Evolutionary conservation across 2,797 vertebrate genomes (phyloP).

Genomic region (Naso thynnoides): DNA sequence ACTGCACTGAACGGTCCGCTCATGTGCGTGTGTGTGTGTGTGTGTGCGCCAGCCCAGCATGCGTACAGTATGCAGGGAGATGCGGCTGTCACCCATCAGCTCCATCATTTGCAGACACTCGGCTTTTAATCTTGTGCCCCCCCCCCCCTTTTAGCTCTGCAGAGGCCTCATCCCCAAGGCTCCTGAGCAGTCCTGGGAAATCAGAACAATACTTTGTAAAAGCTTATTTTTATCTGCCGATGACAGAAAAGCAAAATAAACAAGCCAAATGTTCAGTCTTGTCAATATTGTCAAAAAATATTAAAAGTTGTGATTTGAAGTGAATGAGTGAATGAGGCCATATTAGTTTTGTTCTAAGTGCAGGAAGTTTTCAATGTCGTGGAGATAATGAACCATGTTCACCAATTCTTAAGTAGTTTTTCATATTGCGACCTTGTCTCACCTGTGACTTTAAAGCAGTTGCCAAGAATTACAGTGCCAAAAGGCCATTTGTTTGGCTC

Average conservation of each 20-base stretch:
- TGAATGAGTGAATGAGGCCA: conserved; percentile 52
- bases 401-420: neutral
- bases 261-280: conserved; percentile 35
- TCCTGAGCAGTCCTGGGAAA: conserved; percentile 56
- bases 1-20: conserved; percentile 31
- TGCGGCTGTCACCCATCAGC: conserved; percentile 73
- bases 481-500: neutral
- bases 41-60: neutral
- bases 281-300: conserved; percentile 59
- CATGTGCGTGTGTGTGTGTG: conserved; percentile 23
- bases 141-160: neutral
- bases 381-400: neutral
- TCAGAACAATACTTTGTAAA: conserved; percentile 51
- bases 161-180: conserved; percentile 47
- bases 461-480: neutral
- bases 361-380: neutral
- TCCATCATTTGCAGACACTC: conserved; percentile 72
- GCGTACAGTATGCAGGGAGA: conserved; percentile 43
- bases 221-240: conserved; percentile 55
- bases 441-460: conserved; percentile 21
- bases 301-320: conserved; percentile 26
- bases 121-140: conserved; percentile 56
- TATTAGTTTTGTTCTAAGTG: conserved; percentile 12
- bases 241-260: conserved; percentile 25
- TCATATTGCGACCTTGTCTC: neutral